Evolutionary conservation across 2,888 invertebrate genomes (phyloP), one percentile per base, ranked within the genome.

Genomic region (Xanthorhoe spadicearia): DNA sequence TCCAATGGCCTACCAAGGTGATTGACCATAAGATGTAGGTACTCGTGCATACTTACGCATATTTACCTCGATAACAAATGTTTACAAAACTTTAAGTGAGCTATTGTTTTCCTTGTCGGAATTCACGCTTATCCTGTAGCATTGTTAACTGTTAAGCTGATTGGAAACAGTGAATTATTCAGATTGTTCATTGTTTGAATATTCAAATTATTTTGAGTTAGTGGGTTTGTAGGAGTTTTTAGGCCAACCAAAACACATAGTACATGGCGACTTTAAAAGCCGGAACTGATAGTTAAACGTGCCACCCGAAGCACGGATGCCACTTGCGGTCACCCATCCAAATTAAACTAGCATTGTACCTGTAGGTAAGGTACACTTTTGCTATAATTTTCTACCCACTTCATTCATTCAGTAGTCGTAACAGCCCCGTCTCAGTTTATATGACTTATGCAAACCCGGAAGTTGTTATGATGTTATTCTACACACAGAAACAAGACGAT

Each of bases 21-120:
- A 61, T 64, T 68, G 53, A 68, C 63, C 67, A 61, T 64, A 68
- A 49, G 49, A 61, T 50, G 63, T 62, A 49, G 18, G 18, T 52
- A 57, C 61, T 54, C 61, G 46, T 35, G 43, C 28, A 43, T n/a
- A n/a, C n/a, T 32, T 61, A 53, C 6, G 58, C 46, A 15, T 32
- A 35, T 28, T 54, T 58, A 49, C 53, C 50, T 58, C 58, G 43
- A 46, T 51, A 65, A 53, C 13, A 19, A 60, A 52, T 66, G 57
- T 66, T 61, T 66, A 62, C 54, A 58, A 51, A 53, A 43, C 51
- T 57, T 53, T 28, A 51, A 32, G 38, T 53, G 52, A 53, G 48
- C 52, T 52, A 61, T 61, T 66, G 58, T 66, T 66, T 32, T 62
- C 61, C 43, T 23, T n/a, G 13, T 59, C 58, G 53, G 66, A 61